Conservation (phyloP, 2,113 vertebrate species). For the Tachycineta bicolor region DNA sequence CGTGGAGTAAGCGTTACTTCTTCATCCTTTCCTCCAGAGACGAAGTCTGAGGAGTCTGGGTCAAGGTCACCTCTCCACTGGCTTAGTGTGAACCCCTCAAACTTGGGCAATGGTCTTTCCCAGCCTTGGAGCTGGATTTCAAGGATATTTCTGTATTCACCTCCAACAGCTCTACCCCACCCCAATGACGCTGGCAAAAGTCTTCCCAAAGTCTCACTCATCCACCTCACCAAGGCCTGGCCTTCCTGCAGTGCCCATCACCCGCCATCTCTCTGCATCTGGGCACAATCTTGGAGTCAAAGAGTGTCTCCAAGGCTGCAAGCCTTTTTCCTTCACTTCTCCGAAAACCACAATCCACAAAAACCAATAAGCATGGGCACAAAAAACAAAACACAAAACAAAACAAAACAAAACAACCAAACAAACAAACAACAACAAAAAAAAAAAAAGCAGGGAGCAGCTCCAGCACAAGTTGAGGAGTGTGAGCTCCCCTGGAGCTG, state of each 20-base stretch:
- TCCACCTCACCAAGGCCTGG: not conserved
- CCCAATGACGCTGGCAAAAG: not conserved
- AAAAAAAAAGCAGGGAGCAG: not conserved
- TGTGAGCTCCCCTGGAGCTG: not conserved
- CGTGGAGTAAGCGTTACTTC: rapidly evolving
- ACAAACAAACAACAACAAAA: no score
- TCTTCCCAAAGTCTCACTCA: not conserved
- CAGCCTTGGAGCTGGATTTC: not conserved
- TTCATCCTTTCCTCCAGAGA: not conserved
- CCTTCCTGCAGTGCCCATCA: not conserved
- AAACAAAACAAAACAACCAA: no score
- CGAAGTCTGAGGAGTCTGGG: not conserved
- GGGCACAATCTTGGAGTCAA: not conserved
- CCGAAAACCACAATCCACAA: not conserved
- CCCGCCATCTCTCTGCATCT: not conserved
- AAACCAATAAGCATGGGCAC: rapidly evolving
- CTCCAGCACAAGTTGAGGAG: rapidly evolving
- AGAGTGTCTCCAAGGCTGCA: not conserved
- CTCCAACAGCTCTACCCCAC: not conserved
- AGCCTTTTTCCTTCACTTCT: not conserved
- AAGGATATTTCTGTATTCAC: not conserved
- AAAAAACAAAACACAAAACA: not conserved
- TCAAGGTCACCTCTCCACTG: not conserved
- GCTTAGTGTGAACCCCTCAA: not conserved
- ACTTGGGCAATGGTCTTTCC: not conserved